phyloP scores from a whole-genome alignment of 2,888 invertebrate species.

The Ctena decussata region DNA sequence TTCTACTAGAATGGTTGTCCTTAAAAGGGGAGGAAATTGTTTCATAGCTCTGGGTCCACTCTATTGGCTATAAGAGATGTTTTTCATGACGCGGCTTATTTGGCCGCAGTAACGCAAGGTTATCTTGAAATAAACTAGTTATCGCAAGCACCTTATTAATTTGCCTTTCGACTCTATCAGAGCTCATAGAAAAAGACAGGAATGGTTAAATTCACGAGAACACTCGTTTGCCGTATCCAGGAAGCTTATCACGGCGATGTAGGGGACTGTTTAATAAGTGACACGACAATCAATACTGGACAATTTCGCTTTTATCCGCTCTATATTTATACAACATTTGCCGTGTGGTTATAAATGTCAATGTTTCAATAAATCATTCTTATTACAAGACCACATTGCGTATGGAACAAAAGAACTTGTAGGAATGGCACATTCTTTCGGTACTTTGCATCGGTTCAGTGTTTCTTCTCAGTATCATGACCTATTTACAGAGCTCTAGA shows the following conservation, averaged over 20 bases:
- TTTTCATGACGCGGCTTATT: no score
- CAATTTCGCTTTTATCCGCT: neutral
- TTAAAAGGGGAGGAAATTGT: no score
- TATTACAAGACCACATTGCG: neutral
- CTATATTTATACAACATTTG: neutral
- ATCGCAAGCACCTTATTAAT: constrained; percentile 18
- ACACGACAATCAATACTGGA: constrained; percentile 24
- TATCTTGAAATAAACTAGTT: constrained; percentile 2
- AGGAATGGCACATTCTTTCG: neutral
- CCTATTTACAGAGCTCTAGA: no score
- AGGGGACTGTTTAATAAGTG: constrained; percentile 64
- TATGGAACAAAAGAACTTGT: neutral
- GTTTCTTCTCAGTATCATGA: no score
- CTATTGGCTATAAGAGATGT: no score
- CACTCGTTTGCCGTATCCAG: constrained; percentile 55
- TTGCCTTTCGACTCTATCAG: constrained; percentile 31
- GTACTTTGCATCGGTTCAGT: neutral
- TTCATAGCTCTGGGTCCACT: no score
- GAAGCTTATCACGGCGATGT: constrained; percentile 61
- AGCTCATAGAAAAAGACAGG: constrained; percentile 7
- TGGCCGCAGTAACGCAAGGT: no score
- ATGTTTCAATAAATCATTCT: neutral
- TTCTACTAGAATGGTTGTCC: no score
- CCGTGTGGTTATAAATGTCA: neutral
- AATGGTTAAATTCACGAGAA: constrained; percentile 27